Evolutionary conservation across 2,797 vertebrate species (phyloP).

Genomic region (Danio jaintianensis): DNA sequence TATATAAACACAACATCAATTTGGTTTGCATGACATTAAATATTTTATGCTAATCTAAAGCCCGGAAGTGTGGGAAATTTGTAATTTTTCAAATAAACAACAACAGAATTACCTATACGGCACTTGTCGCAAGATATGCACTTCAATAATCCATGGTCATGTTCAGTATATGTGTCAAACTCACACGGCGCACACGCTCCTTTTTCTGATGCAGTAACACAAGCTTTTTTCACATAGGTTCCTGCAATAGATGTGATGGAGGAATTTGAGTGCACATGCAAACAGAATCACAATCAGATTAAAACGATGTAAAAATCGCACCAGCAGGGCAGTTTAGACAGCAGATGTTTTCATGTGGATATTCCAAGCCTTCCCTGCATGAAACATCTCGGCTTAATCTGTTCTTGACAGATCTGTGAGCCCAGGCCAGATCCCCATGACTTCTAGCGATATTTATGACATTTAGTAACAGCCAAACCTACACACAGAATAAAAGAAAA

Average conservation of each 20-base stretch:
- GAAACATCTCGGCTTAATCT: conserved; percentile 14
- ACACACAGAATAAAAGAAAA: conserved; percentile 8
- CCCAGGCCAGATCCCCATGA: not conserved
- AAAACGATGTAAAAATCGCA: conserved; percentile 53
- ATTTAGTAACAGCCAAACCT: conserved; percentile 59
- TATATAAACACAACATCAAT: not conserved
- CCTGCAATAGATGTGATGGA: conserved; percentile 64
- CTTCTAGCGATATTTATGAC: not conserved
- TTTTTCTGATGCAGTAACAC: conserved; percentile 34
- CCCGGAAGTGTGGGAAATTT: not conserved
- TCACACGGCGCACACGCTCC: conserved; percentile 70
- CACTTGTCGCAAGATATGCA: conserved; percentile 74
- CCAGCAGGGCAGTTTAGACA: conserved; percentile 77
- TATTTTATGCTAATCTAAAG: not conserved
- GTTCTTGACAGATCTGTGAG: not conserved
- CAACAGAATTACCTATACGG: conserved; percentile 68
- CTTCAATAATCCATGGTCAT: conserved; percentile 56
- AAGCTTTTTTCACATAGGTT: conserved; percentile 57
- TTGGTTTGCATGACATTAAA: not conserved
- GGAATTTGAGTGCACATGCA: not conserved
- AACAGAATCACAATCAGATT: not conserved
- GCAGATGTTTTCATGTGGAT: conserved; percentile 64
- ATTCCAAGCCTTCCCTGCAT: conserved; percentile 62
- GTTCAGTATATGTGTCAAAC: conserved; percentile 63
- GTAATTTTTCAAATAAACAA: not conserved